Conservation (phyloP, 2,888 invertebrate genomes). For the Gnatocerus cornutus region DNA sequence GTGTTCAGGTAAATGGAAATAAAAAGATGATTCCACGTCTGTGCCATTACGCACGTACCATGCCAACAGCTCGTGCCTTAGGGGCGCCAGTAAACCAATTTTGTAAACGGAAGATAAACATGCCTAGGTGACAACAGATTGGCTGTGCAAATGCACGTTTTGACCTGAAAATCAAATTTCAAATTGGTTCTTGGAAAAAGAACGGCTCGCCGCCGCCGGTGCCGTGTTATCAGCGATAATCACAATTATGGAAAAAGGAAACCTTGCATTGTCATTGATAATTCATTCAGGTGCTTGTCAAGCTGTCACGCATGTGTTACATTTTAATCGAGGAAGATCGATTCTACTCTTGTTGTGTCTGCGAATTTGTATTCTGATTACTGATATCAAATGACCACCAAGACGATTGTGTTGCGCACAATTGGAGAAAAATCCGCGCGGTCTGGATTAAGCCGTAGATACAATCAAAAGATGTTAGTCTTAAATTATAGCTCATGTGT, state of each 20-base stretch:
- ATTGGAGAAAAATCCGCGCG: neutral
- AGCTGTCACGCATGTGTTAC: conserved; percentile 29
- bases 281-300: conserved; percentile 25
- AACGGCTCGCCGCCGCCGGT: neutral
- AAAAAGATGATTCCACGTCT: neutral
- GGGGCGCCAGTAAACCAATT: neutral
- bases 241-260: conserved; percentile 2
- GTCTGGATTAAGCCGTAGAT: neutral
- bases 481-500: conserved; percentile 17
- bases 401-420: neutral
- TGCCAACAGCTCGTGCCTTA: neutral
- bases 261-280: conserved; percentile 27
- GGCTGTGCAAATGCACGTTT: neutral
- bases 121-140: neutral
- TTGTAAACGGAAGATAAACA: neutral
- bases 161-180: too few species aligned
- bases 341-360: conserved; percentile 16
- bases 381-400: neutral
- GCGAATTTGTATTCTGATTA: conserved; percentile 22
- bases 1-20: conserved; percentile 4
- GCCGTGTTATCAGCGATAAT: conserved; percentile 4
- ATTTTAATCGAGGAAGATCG: conserved; percentile 28
- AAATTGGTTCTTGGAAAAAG: neutral
- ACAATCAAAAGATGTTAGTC: neutral
- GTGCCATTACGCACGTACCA: conserved; percentile 2